These are phyloP conservation scores for Acrocephalus kingi DNA, from an alignment of 2,113 vertebrate genomes.

Conservation along the genomic window DNA sequence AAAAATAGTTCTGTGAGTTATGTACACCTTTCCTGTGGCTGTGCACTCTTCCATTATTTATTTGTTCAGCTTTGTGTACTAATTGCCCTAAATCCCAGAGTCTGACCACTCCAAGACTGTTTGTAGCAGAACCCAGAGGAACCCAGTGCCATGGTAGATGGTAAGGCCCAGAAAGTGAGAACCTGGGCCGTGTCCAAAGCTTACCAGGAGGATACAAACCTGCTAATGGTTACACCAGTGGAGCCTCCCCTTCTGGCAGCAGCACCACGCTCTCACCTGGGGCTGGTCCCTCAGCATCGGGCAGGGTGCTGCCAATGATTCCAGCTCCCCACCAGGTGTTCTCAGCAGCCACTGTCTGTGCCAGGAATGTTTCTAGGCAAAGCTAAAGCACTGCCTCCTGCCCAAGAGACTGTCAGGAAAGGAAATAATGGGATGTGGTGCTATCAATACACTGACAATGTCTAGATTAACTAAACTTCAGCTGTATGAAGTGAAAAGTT, in stretches of 20 bases:
- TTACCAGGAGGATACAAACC: neutral
- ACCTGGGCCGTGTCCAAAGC: neutral
- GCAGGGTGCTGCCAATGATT: neutral
- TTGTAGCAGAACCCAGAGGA: neutral
- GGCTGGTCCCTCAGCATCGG: neutral
- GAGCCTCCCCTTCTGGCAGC: neutral
- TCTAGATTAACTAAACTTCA: neutral
- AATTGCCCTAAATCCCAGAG: neutral
- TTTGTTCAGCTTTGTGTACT: neutral
- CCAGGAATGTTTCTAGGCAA: neutral
- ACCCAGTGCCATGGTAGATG: neutral
- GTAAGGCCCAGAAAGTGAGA: neutral
- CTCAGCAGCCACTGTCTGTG: neutral
- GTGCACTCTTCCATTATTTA: neutral
- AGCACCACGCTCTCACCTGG: neutral
- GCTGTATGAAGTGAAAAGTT: neutral
- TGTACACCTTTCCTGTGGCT: neutral
- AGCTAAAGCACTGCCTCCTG: neutral
- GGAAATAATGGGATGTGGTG: fast-evolving
- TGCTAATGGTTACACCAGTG: neutral
- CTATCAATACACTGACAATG: neutral
- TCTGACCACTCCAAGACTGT: neutral
- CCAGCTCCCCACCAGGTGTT: neutral
- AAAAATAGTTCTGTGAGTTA: neutral
- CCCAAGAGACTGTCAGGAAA: neutral